phyloP scores from a whole-genome alignment of 2,797 vertebrate genomes.

The Cyprinella venusta region DNA sequence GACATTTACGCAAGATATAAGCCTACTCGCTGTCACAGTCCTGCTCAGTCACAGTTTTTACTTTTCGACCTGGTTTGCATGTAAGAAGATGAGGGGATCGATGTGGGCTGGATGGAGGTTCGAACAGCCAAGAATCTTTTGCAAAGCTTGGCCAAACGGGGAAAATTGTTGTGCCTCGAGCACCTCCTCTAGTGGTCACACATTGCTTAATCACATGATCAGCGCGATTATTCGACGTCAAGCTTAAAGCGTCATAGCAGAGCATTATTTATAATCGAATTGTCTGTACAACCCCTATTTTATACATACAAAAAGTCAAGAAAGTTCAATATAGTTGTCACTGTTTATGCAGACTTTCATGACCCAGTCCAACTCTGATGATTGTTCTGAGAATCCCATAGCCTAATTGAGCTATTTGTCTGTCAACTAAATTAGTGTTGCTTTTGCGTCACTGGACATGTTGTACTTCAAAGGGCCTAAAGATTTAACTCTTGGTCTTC shows the following conservation, averaged over 20 bases:
- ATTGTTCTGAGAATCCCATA: slow-evolving; percentile 1
- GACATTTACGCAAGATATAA: neutral
- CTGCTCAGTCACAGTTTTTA: neutral
- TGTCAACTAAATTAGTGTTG: slow-evolving; percentile 11
- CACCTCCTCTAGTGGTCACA: no score
- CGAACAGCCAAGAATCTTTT: slow-evolving; percentile 9
- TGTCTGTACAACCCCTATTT: neutral
- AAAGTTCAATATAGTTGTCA: neutral
- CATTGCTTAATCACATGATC: neutral
- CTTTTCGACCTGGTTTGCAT: neutral
- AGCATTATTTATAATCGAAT: neutral
- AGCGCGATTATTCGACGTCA: neutral
- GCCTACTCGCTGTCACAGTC: neutral
- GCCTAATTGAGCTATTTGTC: slow-evolving; percentile 4
- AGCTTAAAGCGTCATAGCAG: neutral
- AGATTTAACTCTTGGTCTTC: neutral
- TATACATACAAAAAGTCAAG: neutral
- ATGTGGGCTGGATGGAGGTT: neutral
- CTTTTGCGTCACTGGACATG: slow-evolving; percentile 2
- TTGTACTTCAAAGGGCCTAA: neutral
- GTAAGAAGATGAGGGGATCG: neutral
- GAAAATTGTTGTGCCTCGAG: neutral
- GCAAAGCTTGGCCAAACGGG: neutral
- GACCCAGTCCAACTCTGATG: neutral
- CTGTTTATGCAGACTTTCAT: neutral